These are phyloP conservation scores for Blera fallax DNA, from an alignment of 2,888 invertebrate species.

Conservation along the genomic window DNA sequence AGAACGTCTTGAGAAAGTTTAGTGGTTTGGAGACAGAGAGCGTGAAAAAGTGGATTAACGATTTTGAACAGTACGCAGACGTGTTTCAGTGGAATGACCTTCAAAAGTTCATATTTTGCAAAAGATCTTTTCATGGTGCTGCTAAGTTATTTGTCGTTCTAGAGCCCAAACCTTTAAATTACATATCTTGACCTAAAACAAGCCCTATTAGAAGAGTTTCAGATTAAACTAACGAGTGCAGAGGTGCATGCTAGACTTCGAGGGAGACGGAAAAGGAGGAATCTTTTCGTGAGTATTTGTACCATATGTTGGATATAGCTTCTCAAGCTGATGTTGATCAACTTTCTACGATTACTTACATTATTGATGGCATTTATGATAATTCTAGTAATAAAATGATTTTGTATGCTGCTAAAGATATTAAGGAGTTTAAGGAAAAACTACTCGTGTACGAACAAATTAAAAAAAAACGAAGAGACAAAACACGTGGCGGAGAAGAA, in stretches of 20 bases:
- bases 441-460: background rate
- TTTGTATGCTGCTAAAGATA: background rate
- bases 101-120: background rate
- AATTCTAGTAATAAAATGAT: background rate
- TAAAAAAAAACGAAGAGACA: background rate
- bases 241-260: background rate
- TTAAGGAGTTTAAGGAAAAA: background rate
- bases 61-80: background rate
- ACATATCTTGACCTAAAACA: background rate
- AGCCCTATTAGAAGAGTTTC: background rate
- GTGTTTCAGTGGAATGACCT: background rate
- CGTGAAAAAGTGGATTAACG: background rate
- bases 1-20: background rate
- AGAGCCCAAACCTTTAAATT: background rate
- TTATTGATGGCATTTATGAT: slow-evolving; percentile 1
- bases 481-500: background rate
- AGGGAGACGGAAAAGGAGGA: background rate
- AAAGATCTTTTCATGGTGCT: background rate
- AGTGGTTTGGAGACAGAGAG: background rate
- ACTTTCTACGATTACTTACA: background rate
- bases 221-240: background rate
- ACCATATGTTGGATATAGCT: background rate
- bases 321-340: background rate
- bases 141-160: background rate
- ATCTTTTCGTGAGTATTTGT: background rate